A percentile compares a stretch with the other conserved stretches of the same genome.
Evolutionary conservation across 2,888 invertebrate genomes (phyloP).

Genomic region (Patella depressa): DNA sequence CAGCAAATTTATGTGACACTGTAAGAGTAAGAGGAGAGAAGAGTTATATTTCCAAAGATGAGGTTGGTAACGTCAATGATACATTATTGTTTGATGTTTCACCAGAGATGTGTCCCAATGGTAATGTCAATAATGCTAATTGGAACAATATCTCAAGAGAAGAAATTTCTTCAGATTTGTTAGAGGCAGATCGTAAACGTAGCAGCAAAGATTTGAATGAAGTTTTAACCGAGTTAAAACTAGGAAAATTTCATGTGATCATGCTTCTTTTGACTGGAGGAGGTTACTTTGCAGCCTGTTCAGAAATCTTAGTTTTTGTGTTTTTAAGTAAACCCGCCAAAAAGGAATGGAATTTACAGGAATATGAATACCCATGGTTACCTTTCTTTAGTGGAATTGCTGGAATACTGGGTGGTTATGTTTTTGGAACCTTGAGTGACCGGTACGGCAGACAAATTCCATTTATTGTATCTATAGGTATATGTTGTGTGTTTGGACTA

Average conservation of each 20-base stretch:
- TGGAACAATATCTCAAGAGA: too few species aligned
- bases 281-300: conserved; percentile 60
- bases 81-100: too few species aligned
- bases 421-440: conserved; percentile 57
- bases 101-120: too few species aligned
- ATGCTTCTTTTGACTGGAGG: conserved; percentile 55
- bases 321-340: conserved; percentile 56
- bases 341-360: conserved; percentile 53
- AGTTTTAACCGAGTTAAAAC: conserved; percentile 50
- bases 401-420: conserved; percentile 53
- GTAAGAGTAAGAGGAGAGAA: too few species aligned
- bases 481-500: conserved; percentile 55
- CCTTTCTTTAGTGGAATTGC: conserved; percentile 52
- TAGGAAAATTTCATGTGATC: conserved; percentile 56
- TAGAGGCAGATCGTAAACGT: not conserved
- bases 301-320: conserved; percentile 59
- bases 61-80: too few species aligned
- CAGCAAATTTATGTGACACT: too few species aligned
- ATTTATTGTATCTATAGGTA: conserved; percentile 44
- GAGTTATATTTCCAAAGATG: too few species aligned
- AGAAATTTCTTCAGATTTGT: too few species aligned
- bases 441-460: conserved; percentile 55
- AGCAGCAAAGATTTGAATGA: conserved; percentile 45
- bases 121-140: too few species aligned
- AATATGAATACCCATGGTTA: conserved; percentile 54